Base-by-base conservation (phyloP, 2,113 vertebrate genomes). In the Poecile atricapillus region DNA sequence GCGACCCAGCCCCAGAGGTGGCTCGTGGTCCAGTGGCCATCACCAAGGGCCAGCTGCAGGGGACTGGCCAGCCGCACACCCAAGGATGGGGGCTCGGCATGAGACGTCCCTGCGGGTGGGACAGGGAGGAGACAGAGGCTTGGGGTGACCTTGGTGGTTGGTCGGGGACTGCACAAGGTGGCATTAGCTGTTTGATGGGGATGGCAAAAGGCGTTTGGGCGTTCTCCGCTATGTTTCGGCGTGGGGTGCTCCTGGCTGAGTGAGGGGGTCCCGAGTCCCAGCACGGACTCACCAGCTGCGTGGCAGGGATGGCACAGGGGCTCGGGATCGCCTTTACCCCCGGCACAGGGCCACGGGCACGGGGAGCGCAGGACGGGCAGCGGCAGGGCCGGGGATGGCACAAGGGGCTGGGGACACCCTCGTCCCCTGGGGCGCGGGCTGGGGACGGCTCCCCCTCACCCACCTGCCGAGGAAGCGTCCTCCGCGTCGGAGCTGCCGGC, bases 401-500 rank as follows among this genome's bases (percentile, higher is more conserved):
- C 20, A 7, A 7, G 27, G 65, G 44, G 10, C 10, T 3, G 49
- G 49, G 52, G 46, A 69, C 70, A 14, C 44, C 9, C 80, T 21
- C 3, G 21, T 21, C 14, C 63, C 46, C 24, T 0, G 59, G 56
- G 65, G 19, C 17, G 35, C 50, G 17, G 91, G 52, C 15, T 11
- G 81, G 77, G 73, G n/a, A 28, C 27, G 30, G 83, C 31, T 71
- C 56, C 62, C 33, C 43, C 64, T 39, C 35, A 52, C 97, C 89
- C 98, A 99, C 99, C 99, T 98, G 97, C 97, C 19, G 98, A 99
- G 25, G 98, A 98, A 62, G 96, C 96, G 95, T 99, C 99, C 24
- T 99, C 99, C 46, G 98, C 99, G 96, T 99, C 99, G 0, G 99
- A 99, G 97, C 99, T 98, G 91, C 95, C 95, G 94, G 95, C 97